These are phyloP conservation scores for Pachypanchax playfairii DNA, from an alignment of 2,113 vertebrate species.

Conservation along the genomic window DNA sequence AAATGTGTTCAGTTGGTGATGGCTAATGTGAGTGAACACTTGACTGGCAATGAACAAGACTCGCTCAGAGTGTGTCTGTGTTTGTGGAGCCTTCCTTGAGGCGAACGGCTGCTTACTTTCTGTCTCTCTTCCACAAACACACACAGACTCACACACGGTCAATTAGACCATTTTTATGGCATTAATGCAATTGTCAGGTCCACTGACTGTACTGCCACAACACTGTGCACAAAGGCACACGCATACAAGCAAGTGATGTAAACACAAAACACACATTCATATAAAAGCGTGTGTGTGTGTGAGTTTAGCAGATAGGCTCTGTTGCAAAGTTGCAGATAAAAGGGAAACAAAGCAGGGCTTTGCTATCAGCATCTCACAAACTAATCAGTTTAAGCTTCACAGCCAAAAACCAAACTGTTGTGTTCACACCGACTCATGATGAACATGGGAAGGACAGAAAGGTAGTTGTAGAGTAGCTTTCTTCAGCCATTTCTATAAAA, in stretches of 20 bases:
- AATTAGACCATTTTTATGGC: constrained; percentile 61
- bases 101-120: constrained; percentile 11
- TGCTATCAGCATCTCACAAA: constrained; percentile 65
- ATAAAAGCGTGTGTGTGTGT: constrained; percentile 27
- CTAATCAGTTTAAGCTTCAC: constrained; percentile 69
- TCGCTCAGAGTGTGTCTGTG: constrained; percentile 29
- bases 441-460: background rate
- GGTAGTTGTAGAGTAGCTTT: background rate
- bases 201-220: constrained; percentile 41
- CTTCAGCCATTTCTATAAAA: no score
- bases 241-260: constrained; percentile 1
- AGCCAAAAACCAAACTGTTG: constrained; percentile 43
- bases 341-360: constrained; percentile 61
- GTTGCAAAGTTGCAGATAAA: constrained; percentile 71
- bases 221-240: constrained; percentile 35
- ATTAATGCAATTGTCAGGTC: constrained; percentile 65
- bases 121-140: background rate
- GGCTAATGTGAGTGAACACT: constrained; percentile 54
- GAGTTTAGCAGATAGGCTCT: constrained; percentile 60
- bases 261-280: background rate
- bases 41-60: constrained; percentile 41
- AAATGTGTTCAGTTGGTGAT: constrained; percentile 44
- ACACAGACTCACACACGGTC: constrained; percentile 30
- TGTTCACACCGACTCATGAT: constrained; percentile 18
- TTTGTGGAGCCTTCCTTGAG: constrained; percentile 33